phyloP scores from a whole-genome alignment of 2,888 invertebrate species.

The Dicycla oo region DNA sequence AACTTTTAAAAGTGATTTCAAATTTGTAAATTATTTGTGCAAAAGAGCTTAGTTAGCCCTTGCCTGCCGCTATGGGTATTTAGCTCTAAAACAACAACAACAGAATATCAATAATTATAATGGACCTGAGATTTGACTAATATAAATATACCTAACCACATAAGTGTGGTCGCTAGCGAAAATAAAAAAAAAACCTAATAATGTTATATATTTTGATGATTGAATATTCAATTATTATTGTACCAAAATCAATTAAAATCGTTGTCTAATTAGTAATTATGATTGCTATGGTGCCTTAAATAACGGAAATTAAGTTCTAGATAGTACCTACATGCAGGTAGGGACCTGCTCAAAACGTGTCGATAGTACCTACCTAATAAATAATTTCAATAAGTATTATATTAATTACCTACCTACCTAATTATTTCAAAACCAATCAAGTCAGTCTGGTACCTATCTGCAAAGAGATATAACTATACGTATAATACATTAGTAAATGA shows the following conservation, averaged over 20 bases:
- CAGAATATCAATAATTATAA: neutral
- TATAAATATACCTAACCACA: too few relatives aligned
- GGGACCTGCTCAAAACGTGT: neutral
- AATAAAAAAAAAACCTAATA: neutral
- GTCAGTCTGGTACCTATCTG: neutral
- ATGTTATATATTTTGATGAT: neutral
- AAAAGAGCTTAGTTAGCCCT: neutral
- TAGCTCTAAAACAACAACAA: neutral
- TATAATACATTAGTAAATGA: conserved; percentile 20
- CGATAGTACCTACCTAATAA: neutral
- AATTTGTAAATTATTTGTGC: conserved; percentile 2
- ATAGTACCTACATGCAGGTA: neutral
- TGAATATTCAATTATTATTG: neutral
- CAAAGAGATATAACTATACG: neutral
- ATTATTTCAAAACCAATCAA: conserved; percentile 14
- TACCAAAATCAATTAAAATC: too few relatives aligned
- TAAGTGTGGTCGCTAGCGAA: neutral
- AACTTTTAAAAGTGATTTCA: conserved; percentile 11
- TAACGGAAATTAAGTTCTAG: neutral
- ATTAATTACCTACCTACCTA: too few relatives aligned
- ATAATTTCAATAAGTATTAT: conserved; percentile 3
- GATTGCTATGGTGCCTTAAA: neutral
- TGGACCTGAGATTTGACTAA: neutral
- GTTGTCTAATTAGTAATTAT: neutral
- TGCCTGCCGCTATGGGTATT: neutral